phyloP scores from a whole-genome alignment of 35 echinoderm and acorn worm species.

The Nesometra sesokonis region DNA sequence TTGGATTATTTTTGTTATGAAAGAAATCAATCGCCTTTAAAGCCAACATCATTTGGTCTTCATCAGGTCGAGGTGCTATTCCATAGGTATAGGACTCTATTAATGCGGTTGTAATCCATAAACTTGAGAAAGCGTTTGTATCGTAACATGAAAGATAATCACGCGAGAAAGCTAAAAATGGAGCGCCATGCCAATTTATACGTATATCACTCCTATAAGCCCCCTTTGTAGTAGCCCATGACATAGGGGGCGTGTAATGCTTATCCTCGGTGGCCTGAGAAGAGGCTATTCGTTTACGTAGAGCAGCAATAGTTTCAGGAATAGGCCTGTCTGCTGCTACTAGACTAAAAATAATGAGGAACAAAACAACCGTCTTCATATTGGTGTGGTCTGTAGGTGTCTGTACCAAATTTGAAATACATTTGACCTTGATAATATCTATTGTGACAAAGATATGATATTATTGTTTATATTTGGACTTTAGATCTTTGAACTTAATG shows the following conservation, averaged over 20 bases:
- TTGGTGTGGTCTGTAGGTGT: background rate
- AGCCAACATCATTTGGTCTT: constrained; percentile 1
- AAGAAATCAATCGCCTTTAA: background rate
- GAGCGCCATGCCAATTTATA: constrained; percentile 5
- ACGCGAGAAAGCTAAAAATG: background rate
- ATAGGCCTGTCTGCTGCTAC: background rate
- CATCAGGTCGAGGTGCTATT: background rate
- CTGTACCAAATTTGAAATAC: no score
- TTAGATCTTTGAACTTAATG: no score
- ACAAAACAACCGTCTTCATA: background rate
- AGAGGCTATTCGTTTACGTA: background rate
- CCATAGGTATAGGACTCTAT: constrained; percentile 2
- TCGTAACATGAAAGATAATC: background rate
- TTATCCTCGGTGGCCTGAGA: background rate
- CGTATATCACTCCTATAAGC: constrained; percentile 5
- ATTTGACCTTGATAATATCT: no score
- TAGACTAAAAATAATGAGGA: background rate
- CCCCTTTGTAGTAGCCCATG: background rate
- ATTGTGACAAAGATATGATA: no score
- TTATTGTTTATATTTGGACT: no score
- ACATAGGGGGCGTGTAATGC: background rate
- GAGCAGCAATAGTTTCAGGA: background rate
- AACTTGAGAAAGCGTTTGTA: constrained; percentile 6
- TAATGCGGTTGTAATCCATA: background rate
- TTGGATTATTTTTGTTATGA: constrained; percentile 17